Conservation (phyloP, 1,140 invertebrate species). For the Drosophila arizonae region DNA sequence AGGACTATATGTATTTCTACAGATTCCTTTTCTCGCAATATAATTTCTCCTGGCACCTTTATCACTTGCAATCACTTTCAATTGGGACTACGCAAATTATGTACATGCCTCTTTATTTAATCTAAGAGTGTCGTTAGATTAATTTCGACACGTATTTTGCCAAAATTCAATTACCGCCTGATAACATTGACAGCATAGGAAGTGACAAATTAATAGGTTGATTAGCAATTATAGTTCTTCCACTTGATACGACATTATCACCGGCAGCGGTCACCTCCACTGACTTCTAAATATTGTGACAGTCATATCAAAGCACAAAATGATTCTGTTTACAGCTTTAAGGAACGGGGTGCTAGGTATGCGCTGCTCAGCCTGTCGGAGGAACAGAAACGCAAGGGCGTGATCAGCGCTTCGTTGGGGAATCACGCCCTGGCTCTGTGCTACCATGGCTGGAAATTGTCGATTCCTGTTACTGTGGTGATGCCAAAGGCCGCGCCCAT, state of each 20-base stretch:
- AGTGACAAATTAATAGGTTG: slow-evolving; percentile 48
- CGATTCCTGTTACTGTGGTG: slow-evolving; percentile 94
- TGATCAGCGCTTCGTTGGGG: slow-evolving; percentile 95
- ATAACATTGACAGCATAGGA: slow-evolving; percentile 32
- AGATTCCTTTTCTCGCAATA: no score
- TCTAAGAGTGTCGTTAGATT: no score
- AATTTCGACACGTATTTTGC: background rate
- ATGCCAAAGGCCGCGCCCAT: slow-evolving; percentile 96
- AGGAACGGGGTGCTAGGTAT: slow-evolving; percentile 95
- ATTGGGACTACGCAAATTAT: no score
- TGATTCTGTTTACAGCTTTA: slow-evolving; percentile 87
- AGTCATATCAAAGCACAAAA: slow-evolving; percentile 6
- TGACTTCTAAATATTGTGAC: background rate
- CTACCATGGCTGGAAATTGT: slow-evolving; percentile 92
- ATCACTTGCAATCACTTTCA: no score
- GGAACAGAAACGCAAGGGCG: slow-evolving; percentile 89
- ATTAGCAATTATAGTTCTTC: slow-evolving; percentile 42
- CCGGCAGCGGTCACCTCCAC: background rate
- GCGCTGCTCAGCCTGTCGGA: slow-evolving; percentile 89
- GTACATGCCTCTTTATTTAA: no score
- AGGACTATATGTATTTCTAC: no score
- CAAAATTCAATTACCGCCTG: slow-evolving; percentile 1
- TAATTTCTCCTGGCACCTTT: no score
- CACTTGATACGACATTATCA: background rate
- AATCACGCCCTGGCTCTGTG: slow-evolving; percentile 95